phyloP scores from a whole-genome alignment of 1,140 invertebrate species.

The Diorhabda sublineata region DNA sequence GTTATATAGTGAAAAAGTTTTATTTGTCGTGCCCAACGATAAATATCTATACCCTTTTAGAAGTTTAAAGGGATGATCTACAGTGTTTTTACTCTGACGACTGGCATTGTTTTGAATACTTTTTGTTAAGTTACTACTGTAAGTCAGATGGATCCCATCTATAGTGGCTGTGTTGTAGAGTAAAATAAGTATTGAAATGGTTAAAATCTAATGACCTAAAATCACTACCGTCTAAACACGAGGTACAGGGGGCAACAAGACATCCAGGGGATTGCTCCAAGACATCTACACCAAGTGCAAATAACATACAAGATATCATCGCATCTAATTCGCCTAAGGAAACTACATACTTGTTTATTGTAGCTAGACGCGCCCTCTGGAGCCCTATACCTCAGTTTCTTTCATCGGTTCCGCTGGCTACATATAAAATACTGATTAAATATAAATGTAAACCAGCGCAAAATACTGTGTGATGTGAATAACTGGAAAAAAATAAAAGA shows the following conservation, averaged over 20 bases:
- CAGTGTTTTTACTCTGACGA: background rate
- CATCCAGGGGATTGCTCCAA: conserved; percentile 39
- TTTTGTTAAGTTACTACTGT: background rate
- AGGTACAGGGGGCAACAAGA: conserved; percentile 37
- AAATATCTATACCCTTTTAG: too few relatives aligned
- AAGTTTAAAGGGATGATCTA: background rate
- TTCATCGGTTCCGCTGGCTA: conserved; percentile 69
- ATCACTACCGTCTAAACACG: conserved; percentile 23
- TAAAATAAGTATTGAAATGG: background rate
- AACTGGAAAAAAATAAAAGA: background rate
- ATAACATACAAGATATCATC: conserved; percentile 42
- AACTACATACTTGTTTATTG: conserved; percentile 63
- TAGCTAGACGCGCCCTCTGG: conserved; percentile 48
- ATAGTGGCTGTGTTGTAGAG: conserved; percentile 31
- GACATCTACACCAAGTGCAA: conserved; percentile 45
- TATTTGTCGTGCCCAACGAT: too few relatives aligned
- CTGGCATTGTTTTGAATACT: background rate
- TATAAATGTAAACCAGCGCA: conserved; percentile 4
- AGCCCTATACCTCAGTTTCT: conserved; percentile 62
- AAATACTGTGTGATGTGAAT: background rate
- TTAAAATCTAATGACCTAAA: conserved; percentile 3
- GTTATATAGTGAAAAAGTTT: too few relatives aligned
- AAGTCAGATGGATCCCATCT: background rate
- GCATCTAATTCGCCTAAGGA: conserved; percentile 47
- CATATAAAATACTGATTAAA: conserved; percentile 30